Evolutionary conservation across 2,797 vertebrate species (phyloP).

Genomic region (Gorsachius magnificus): DNA sequence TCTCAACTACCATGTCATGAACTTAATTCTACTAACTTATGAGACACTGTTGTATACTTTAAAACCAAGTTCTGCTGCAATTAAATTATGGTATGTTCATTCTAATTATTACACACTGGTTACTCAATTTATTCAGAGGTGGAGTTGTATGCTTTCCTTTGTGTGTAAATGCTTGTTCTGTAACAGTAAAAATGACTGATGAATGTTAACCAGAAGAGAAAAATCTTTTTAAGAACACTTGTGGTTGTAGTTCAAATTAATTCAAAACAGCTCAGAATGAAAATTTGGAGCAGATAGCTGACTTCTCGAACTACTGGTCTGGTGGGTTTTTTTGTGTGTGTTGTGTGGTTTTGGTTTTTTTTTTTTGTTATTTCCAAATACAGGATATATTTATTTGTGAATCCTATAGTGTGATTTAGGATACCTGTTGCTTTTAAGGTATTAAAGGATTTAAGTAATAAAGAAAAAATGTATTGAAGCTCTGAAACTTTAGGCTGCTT

Average conservation of each 20-base stretch:
- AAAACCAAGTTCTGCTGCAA: conserved; percentile 27
- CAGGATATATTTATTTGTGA: not conserved
- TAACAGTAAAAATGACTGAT: conserved; percentile 26
- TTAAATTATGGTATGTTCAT: conserved; percentile 24
- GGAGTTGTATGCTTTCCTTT: conserved; percentile 21
- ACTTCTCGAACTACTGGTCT: not conserved
- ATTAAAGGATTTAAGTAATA: not conserved
- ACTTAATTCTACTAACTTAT: conserved; percentile 9
- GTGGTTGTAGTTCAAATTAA: not conserved
- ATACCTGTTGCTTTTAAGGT: not conserved
- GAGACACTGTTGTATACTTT: not conserved
- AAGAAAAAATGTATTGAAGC: not conserved
- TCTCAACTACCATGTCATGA: not conserved
- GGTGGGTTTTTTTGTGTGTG: too few relatives aligned
- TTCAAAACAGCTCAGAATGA: not conserved
- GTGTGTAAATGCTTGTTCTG: conserved; percentile 13
- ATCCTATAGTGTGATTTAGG: not conserved
- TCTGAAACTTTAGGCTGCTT: not conserved
- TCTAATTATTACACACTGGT: conserved; percentile 28
- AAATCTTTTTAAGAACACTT: not conserved
- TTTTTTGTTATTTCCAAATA: not conserved
- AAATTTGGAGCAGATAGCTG: not conserved
- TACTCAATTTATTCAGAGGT: conserved; percentile 46
- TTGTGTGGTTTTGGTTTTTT: not conserved
- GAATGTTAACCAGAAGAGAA: conserved; percentile 8